Base-by-base conservation (phyloP, 2,797 vertebrate genomes). In the Corythornis leucogaster region DNA sequence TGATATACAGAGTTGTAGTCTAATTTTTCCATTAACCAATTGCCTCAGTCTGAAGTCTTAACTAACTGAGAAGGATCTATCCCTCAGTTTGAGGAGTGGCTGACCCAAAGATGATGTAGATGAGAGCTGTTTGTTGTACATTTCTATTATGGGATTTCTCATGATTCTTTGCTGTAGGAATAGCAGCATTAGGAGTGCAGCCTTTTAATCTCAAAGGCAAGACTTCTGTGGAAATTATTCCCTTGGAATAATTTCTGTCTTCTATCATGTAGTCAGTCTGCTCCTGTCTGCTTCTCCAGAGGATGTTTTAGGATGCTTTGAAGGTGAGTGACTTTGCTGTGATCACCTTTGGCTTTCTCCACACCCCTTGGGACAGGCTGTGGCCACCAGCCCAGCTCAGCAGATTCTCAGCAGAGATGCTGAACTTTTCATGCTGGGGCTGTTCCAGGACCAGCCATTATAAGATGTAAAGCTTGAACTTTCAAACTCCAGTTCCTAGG, bases 381-480 rank as follows among this genome's bases (percentile, higher is more conserved):
- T 5, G 45, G 51, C 73, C 8, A 1, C 0, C 0, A 91, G 70
- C 42, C 45, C 48, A 18, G 46, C 51, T 54, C 31, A 59, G 50
- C 3, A 1, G 61, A 46, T 10, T 58, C 73, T 85, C 8, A 0
- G 33, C 6, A 0, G 87, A 88, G 53, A 70, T 17, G 42, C n/a
- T 85, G 76, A 81, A 89, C 43, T 92, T 95, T 38, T 66, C 73
- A 30, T 85, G 53, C 85, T 89, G 57, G 62, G 42, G 45, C 71
- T 86, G 46, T 90, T 87, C 33, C 7, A 31, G 13, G 79, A 62
- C 63, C 33, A 77, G 50, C 42, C 3, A 7, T 59, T 67, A 46
- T 0, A 8, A 91, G 91, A 77, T 64, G 61, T 80, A 84, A 91
- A 87, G 80, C 67, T 77, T 96, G 92, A 95, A 84, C 77, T 95